A percentile compares a stretch with the other conserved stretches of the same genome.
Evolutionary conservation across 2,888 invertebrate species (phyloP).

Genomic region (Drosophila tripunctata): DNA sequence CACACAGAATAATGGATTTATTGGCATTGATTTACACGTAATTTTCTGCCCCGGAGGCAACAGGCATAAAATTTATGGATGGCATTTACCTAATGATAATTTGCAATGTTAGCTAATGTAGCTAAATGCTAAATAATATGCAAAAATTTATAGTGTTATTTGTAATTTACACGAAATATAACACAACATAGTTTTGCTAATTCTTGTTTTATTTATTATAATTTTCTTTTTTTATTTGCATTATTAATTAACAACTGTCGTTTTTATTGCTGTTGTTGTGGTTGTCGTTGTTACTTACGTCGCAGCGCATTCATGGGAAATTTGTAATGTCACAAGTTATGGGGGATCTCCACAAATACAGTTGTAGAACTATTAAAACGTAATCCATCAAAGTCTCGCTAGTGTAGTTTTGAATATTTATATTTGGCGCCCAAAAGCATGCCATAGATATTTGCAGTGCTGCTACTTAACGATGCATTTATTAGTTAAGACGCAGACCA

Average conservation of each 20-base stretch:
- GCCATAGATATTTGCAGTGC: too few species aligned
- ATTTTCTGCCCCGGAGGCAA: slow-evolving; percentile 12
- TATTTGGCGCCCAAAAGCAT: not conserved
- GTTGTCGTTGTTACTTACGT: not conserved
- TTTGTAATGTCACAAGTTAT: slow-evolving; percentile 1
- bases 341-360: not conserved
- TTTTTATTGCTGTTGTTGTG: not conserved
- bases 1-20: slow-evolving; percentile 55
- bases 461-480: not conserved
- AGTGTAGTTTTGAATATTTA: not conserved
- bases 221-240: not conserved
- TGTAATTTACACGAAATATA: slow-evolving; percentile 71
- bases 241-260: slow-evolving; percentile 3
- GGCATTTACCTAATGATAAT: slow-evolving; percentile 71
- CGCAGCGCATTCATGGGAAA: not conserved
- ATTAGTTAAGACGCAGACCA: too few species aligned
- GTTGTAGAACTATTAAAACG: too few species aligned
- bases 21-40: slow-evolving; percentile 57
- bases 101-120: slow-evolving; percentile 27
- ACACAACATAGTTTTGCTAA: slow-evolving; percentile 36
- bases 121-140: slow-evolving; percentile 51
- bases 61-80: slow-evolving; percentile 66
- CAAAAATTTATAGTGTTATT: slow-evolving; percentile 69
- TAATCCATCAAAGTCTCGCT: too few species aligned
- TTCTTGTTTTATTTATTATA: not conserved